These are phyloP conservation scores for Eubasilissa splendida DNA, from an alignment of 2,888 invertebrate genomes.

Conservation along the genomic window DNA sequence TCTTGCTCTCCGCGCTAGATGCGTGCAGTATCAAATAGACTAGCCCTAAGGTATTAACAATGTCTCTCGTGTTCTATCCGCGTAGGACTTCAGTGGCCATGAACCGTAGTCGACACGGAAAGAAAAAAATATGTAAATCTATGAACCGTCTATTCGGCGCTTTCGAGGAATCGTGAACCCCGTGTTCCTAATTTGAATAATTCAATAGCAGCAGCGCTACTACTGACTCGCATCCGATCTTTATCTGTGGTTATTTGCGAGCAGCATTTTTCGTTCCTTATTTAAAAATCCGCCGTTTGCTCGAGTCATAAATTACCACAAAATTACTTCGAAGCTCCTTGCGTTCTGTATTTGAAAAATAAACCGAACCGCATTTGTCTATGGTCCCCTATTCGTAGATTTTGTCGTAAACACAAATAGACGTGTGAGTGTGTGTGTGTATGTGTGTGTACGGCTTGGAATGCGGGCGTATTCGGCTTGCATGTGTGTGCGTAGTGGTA, in stretches of 20 bases:
- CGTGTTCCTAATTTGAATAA: conserved; percentile 35
- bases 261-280: conserved; percentile 19
- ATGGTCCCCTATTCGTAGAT: conserved; percentile 42
- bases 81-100: background rate
- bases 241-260: conserved; percentile 31
- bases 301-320: conserved; percentile 33
- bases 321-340: conserved; percentile 3
- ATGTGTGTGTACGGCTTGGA: conserved; percentile 38
- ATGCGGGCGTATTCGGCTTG: conserved; percentile 45
- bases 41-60: too few species aligned
- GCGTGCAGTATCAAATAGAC: too few species aligned
- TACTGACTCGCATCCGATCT: conserved; percentile 4
- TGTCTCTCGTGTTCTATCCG: too few species aligned
- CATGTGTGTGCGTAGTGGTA: conserved; percentile 19
- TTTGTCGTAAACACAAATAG: conserved; percentile 41
- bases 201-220: conserved; percentile 16
- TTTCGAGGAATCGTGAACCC: conserved; percentile 33
- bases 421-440: conserved; percentile 24
- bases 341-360: conserved; percentile 11
- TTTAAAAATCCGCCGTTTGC: conserved; percentile 11
- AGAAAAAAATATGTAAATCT: conserved; percentile 35
- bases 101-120: conserved; percentile 6
- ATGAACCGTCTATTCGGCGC: conserved; percentile 15
- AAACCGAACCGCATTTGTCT: conserved; percentile 24
- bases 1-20: too few species aligned